Percentiles rank a stretch among this genome's conserved stretches.
Evolutionary conservation across 2,888 invertebrate species (phyloP).

Genomic region (Toxonevra muliebris): DNA sequence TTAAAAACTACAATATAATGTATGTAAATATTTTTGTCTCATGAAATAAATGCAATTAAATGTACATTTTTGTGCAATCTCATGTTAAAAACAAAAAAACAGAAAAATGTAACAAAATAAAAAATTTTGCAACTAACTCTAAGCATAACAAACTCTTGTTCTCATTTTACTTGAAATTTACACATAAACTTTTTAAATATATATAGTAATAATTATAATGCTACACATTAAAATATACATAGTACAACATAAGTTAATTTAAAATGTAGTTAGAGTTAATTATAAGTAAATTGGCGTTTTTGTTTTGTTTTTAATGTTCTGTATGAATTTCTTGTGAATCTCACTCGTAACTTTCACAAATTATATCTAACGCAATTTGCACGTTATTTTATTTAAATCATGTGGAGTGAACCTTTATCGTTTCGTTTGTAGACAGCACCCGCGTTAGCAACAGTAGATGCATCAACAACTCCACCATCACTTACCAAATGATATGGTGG

Average conservation of each 20-base stretch:
- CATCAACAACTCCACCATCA: constrained; percentile 30
- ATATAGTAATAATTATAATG: too few relatives aligned
- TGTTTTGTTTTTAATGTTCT: too few relatives aligned
- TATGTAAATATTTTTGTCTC: too few relatives aligned
- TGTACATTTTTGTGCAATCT: neutral
- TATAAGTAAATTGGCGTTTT: constrained; percentile 19
- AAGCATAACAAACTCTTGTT: neutral
- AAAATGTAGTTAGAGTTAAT: too few relatives aligned
- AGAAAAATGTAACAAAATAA: neutral
- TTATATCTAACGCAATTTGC: constrained; percentile 16
- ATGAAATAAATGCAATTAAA: too few relatives aligned
- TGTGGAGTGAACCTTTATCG: constrained; percentile 31
- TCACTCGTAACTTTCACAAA: constrained; percentile 27
- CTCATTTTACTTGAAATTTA: neutral
- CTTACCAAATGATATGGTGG: constrained; percentile 82
- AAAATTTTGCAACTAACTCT: too few relatives aligned
- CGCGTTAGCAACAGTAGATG: neutral
- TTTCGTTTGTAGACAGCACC: constrained; percentile 35
- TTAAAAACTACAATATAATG: too few relatives aligned
- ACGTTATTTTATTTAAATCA: constrained; percentile 26
- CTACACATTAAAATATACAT: too few relatives aligned
- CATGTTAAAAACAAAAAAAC: neutral
- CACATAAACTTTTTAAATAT: neutral
- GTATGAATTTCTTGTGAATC: constrained; percentile 3
- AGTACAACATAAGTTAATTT: too few relatives aligned